These are phyloP conservation scores for Rugalucina vietnamica DNA, from an alignment of 2,888 invertebrate genomes.

Conservation along the genomic window DNA sequence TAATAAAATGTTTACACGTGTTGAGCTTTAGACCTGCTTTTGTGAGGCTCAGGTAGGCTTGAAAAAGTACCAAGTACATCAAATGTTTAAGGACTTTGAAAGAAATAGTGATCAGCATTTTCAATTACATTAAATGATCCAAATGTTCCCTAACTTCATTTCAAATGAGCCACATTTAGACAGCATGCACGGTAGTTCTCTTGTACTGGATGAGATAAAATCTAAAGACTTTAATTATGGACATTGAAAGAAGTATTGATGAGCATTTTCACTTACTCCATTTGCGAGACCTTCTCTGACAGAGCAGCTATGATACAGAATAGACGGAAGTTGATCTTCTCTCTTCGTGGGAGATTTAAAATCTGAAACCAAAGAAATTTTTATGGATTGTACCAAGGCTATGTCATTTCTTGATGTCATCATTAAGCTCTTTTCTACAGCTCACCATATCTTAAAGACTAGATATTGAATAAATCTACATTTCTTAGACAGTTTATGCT, in stretches of 20 bases:
- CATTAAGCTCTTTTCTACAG: no score
- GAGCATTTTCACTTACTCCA: constrained; percentile 80
- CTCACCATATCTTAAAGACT: no score
- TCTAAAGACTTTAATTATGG: neutral
- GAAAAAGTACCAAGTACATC: no score
- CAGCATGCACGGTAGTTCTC: neutral
- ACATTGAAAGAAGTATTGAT: neutral
- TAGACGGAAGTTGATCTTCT: constrained; percentile 80
- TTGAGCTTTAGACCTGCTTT: neutral
- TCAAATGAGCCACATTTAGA: neutral
- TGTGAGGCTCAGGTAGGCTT: neutral
- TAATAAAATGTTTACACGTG: no score
- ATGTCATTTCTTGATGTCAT: no score
- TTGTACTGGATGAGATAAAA: neutral
- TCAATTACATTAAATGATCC: no score
- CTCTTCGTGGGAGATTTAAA: constrained; percentile 81
- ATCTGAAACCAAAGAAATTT: constrained; percentile 68
- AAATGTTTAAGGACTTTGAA: no score
- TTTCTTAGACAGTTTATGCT: no score
- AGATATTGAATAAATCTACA: no score
- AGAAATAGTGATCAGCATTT: no score
- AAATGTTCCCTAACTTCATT: neutral
- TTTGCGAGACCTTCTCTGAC: constrained; percentile 82
- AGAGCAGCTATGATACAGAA: constrained; percentile 82
- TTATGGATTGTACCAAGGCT: no score